Evolutionary conservation across 2,888 invertebrate genomes (phyloP), one percentile per base, ranked within the genome.

Genomic region (Orchestes rusci): DNA sequence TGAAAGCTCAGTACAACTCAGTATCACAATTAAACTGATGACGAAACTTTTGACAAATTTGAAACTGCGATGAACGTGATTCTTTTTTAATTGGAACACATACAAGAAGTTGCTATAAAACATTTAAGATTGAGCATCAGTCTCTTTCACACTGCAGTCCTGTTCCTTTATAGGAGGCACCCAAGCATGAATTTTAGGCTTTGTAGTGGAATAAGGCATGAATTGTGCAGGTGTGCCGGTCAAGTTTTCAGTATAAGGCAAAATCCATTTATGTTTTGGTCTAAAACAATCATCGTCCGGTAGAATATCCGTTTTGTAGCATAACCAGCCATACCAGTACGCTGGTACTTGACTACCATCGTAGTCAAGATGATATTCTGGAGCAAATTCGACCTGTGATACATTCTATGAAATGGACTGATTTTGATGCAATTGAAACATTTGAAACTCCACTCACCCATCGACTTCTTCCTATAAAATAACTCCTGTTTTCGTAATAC

Each of bases 191-290:
- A 50, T 46, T 32, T 50, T 50, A 2, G 85, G 78, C 13, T 67
- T 70, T 1, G 86, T 84, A 5, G 96, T 96, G 55, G 79, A 80
- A 67, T 91, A 97, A 0, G 95, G 94, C 53, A 83, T 78, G 61
- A 91, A 96, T 52, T 82, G 78, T 66, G 74, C 70, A 1, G 72
- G 70, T 0, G 88, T 88, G 2, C 90, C 93, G 0, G 85, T 81
- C 16, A 79, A 56, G 66, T 95, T 96, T 62, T 86, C 84, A 1
- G 75, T 78, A 63, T 84, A 83, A 23, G 5, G 23, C 23, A 23
- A 10, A 5, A 23, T 3, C 93, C 94, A 96, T 51, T 77, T 75
- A 65, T 88, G 75, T 36, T 81, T 76, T 1, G 84, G 84, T 52
- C 83, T 67, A 65, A 73, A 63, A 39, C 84, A 74, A 68, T 84